A percentile compares a stretch with the other conserved stretches of the same genome.
These are phyloP conservation scores for Ptyas mucosa DNA, from an alignment of 2,113 vertebrate genomes.

Conservation along the genomic window DNA sequence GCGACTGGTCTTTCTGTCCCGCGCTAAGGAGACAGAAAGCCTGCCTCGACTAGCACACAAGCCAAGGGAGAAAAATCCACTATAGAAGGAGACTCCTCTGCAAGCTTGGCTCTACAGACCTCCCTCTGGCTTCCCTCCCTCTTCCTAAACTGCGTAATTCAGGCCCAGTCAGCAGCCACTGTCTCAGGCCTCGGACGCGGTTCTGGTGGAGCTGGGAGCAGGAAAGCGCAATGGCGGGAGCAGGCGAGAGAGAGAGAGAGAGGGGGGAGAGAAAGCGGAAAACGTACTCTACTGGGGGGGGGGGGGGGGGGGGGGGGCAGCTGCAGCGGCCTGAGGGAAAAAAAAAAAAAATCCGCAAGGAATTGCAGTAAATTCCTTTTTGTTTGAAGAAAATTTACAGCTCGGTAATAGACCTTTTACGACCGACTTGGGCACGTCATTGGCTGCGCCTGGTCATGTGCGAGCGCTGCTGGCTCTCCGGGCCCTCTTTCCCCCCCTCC, in stretches of 20 bases:
- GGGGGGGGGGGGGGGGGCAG: background rate
- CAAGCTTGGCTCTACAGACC: background rate
- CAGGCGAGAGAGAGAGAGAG: background rate
- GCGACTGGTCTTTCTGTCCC: background rate
- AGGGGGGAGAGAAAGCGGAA: background rate
- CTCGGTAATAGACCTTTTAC: slow-evolving; percentile 99
- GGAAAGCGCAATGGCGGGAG: background rate
- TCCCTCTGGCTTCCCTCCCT: background rate
- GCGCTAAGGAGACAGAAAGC: background rate
- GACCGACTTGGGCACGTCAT: slow-evolving; percentile 94
- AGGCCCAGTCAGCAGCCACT: background rate
- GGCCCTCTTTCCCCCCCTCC: slow-evolving; percentile 75
- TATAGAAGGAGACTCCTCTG: background rate
- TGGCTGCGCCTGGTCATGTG: slow-evolving; percentile 99
- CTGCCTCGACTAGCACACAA: background rate
- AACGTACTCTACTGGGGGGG: background rate
- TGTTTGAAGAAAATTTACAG: slow-evolving; percentile 99
- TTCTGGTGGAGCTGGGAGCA: background rate
- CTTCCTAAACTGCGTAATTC: background rate
- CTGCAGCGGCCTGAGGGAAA: slow-evolving; percentile 80
- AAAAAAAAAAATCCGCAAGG: slow-evolving; percentile 75
- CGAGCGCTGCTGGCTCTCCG: slow-evolving; percentile 92
- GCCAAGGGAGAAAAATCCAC: background rate
- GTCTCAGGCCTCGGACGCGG: background rate
- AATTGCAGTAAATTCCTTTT: slow-evolving; percentile 99